A percentile compares a stretch with the other conserved stretches of the same genome.
Conservation (phyloP, 2,113 vertebrate species). For the Grammomys dolichurus region DNA sequence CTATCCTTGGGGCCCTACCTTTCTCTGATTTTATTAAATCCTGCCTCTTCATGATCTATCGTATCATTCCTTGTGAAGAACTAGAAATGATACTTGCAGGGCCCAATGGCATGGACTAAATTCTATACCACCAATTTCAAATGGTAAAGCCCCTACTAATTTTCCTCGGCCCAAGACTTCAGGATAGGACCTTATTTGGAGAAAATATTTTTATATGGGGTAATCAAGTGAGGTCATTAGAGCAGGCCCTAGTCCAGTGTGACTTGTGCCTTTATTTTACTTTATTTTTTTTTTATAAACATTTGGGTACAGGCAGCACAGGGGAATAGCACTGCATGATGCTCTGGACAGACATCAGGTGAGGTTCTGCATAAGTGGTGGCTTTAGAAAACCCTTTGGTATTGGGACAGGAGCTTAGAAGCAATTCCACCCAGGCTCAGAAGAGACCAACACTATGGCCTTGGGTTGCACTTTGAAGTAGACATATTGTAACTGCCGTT, state of each 20-base stretch:
- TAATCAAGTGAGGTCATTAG: neutral
- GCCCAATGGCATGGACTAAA: neutral
- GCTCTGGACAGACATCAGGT: neutral
- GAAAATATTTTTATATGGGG: neutral
- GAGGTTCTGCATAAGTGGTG: neutral
- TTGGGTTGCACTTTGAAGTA: neutral
- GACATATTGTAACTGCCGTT: no score
- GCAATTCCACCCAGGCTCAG: neutral
- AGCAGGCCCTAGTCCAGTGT: neutral
- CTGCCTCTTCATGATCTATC: neutral
- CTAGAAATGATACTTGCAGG: no score
- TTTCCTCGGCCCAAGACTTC: neutral
- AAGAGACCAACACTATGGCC: neutral
- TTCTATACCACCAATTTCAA: neutral
- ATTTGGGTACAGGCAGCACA: neutral
- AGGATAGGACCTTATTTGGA: neutral
- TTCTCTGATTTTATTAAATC: neutral
- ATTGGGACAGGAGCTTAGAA: neutral
- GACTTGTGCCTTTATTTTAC: neutral
- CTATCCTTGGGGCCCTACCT: neutral
- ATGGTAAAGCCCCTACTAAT: neutral
- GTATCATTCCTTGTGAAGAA: neutral
- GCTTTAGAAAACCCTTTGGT: neutral
- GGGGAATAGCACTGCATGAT: neutral
- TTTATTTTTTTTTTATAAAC: neutral